phyloP scores from a whole-genome alignment of 92 coral and sea anemone genomes.

The Micromussa lordhowensis region DNA sequence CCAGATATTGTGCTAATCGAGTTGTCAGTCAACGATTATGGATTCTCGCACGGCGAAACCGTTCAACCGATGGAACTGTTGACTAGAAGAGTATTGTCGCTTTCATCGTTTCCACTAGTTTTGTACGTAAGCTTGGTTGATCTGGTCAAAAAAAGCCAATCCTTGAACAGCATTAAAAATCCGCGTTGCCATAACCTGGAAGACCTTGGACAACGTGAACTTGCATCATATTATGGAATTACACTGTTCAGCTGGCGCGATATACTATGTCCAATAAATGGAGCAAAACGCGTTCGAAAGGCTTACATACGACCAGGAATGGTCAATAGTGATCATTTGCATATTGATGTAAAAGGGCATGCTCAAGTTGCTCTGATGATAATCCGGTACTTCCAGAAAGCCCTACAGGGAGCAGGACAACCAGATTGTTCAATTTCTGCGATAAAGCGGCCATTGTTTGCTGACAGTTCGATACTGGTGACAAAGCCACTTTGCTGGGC shows the following conservation, averaged over 20 bases:
- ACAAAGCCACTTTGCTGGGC: conserved; percentile 65
- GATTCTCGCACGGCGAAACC: conserved; percentile 55
- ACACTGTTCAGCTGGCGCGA: conserved; percentile 83
- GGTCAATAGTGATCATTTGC: conserved; percentile 48
- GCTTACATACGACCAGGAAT: conserved; percentile 28
- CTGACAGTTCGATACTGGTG: conserved; percentile 30
- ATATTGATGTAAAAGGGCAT: conserved; percentile 50
- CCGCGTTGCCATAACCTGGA: conserved; percentile 71
- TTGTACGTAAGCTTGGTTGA: conserved; percentile 63
- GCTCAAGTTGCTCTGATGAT: conserved; percentile 45
- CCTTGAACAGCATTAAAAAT: conserved; percentile 7
- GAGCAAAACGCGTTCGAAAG: not conserved
- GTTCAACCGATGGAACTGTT: conserved; percentile 70
- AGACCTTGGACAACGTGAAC: conserved; percentile 71
- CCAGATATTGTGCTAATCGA: conserved; percentile 71
- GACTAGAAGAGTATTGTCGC: conserved; percentile 62
- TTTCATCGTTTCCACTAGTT: conserved; percentile 66
- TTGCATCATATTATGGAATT: conserved; percentile 75
- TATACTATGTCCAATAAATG: conserved; percentile 68
- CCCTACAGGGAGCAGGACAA: not conserved
- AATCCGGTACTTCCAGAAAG: conserved; percentile 45
- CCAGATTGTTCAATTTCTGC: not conserved
- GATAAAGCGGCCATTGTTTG: conserved; percentile 10
- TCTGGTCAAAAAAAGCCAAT: not conserved
- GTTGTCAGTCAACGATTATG: conserved; percentile 76